Conservation (phyloP, 2,113 vertebrate genomes). For the Actinemys pallida region DNA sequence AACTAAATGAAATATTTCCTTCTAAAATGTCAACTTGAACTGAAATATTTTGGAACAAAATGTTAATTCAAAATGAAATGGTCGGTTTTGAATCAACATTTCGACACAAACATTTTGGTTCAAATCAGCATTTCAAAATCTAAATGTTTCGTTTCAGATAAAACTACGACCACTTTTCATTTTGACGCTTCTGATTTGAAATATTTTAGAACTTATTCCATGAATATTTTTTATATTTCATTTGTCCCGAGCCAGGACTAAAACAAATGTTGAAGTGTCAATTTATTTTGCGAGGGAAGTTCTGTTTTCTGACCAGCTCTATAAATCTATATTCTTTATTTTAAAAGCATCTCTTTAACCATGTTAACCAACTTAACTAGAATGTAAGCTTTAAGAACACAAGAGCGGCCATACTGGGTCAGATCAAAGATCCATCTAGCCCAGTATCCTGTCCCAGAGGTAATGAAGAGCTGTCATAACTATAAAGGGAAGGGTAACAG, state of each 20-base stretch:
- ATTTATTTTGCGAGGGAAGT: not conserved
- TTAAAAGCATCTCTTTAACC: not conserved
- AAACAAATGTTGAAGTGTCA: not conserved
- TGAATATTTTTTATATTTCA: not conserved
- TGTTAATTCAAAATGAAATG: not conserved
- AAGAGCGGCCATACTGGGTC: no score
- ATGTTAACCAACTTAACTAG: not conserved
- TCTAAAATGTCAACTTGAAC: accelerated
- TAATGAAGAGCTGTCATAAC: no score
- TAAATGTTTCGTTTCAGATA: not conserved
- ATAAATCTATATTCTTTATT: not conserved
- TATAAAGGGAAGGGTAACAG: no score
- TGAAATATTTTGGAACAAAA: not conserved
- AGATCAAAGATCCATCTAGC: no score
- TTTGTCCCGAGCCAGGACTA: not conserved
- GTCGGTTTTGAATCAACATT: not conserved
- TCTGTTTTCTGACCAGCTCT: not conserved
- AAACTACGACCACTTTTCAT: not conserved
- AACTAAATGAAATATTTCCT: not conserved
- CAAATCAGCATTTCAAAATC: not conserved
- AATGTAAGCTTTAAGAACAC: not conserved
- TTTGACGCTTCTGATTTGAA: not conserved
- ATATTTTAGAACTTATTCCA: not conserved
- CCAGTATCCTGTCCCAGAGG: no score
- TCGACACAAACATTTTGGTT: not conserved